Conservation (phyloP, 2,888 invertebrate species). For the Criorhina ranunculi region DNA sequence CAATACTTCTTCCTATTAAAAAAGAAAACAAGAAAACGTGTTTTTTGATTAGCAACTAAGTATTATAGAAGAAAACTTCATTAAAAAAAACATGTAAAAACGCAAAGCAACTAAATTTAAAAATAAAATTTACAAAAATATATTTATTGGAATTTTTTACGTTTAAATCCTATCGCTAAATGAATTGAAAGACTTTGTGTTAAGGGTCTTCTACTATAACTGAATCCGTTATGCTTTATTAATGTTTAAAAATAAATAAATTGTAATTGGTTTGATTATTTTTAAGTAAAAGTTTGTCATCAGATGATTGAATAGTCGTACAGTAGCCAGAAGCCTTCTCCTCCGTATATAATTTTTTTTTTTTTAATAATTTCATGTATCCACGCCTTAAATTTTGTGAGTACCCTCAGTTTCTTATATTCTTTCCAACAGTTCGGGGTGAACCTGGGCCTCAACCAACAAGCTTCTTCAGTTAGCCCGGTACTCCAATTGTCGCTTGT, state of each 20-base stretch:
- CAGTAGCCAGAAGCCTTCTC: too few relatives aligned
- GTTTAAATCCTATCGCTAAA: constrained; percentile 23
- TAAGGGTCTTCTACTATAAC: constrained; percentile 10
- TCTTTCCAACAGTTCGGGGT: too few relatives aligned
- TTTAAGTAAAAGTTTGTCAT: too few relatives aligned
- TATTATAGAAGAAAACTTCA: constrained; percentile 35
- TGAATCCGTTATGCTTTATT: constrained; percentile 3
- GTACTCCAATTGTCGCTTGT: too few relatives aligned
- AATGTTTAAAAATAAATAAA: background rate
- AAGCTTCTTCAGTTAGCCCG: too few relatives aligned
- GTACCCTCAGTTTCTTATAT: too few relatives aligned
- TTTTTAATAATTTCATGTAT: too few relatives aligned
- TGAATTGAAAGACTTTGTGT: constrained; percentile 33
- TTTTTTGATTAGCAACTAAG: constrained; percentile 51
- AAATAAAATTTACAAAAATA: constrained; percentile 6
- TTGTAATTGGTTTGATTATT: background rate
- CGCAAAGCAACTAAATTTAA: constrained; percentile 35
- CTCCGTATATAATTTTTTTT: too few relatives aligned
- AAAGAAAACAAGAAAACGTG: constrained; percentile 6
- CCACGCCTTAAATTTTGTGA: too few relatives aligned
- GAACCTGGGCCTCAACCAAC: too few relatives aligned
- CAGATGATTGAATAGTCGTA: too few relatives aligned
- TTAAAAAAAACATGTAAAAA: background rate
- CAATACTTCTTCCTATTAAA: constrained; percentile 60
- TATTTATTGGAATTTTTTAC: constrained; percentile 27